A percentile compares a stretch with the other conserved stretches of the same genome.
Evolutionary conservation across 2,113 vertebrate genomes (phyloP).

Genomic region (Caranx ignobilis): DNA sequence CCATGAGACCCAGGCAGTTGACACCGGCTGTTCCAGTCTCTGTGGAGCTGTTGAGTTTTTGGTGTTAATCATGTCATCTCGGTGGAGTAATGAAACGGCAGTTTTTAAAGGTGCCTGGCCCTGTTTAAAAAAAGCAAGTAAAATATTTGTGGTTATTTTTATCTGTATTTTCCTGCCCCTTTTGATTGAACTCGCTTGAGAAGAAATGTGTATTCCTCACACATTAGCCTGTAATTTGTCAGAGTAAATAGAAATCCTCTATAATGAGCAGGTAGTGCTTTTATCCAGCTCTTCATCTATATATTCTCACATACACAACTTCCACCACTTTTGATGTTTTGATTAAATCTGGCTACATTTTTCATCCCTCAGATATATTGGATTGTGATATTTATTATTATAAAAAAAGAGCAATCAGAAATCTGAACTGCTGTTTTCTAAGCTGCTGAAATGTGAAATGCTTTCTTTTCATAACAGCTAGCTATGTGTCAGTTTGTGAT

Average conservation of each 20-base stretch:
- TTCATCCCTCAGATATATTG: background rate
- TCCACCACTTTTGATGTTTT: background rate
- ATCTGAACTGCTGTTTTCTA: slow-evolving; percentile 11
- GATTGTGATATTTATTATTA: too few species aligned
- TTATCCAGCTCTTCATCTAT: background rate
- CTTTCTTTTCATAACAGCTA: slow-evolving; percentile 9
- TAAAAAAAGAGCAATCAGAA: background rate
- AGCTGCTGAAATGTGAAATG: background rate
- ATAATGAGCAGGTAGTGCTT: background rate
- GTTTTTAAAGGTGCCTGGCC: background rate
- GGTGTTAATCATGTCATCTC: slow-evolving; percentile 50
- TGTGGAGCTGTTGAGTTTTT: slow-evolving; percentile 11
- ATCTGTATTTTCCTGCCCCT: background rate
- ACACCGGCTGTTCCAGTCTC: slow-evolving; percentile 20
- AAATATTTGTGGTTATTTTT: background rate
- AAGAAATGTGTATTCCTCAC: background rate
- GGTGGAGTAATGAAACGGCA: slow-evolving; percentile 37
- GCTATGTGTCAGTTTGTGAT: background rate
- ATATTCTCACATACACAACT: background rate
- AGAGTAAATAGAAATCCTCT: background rate
- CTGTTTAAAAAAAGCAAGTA: background rate
- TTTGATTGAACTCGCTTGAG: slow-evolving; percentile 5
- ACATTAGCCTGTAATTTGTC: background rate
- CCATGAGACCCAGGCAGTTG: slow-evolving; percentile 45
- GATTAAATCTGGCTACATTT: background rate